Evolutionary conservation across 2,113 vertebrate species (phyloP).

Genomic region (Noctilio leporinus): DNA sequence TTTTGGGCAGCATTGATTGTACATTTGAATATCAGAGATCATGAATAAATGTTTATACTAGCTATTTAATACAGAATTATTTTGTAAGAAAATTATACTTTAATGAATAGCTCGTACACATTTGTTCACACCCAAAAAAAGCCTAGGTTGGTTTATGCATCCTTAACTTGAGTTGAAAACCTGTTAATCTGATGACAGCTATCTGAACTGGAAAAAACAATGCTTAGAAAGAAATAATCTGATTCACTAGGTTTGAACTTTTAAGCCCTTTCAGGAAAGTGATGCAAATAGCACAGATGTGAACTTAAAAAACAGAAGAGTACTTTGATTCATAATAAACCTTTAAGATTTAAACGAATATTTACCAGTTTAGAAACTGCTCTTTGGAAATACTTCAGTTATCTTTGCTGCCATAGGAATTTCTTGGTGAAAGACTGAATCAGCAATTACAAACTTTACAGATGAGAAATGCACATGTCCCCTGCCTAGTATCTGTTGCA

Average conservation of each 20-base stretch:
- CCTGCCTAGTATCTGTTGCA: slow-evolving; percentile 65
- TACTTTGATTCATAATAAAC: background rate
- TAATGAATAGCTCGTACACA: background rate
- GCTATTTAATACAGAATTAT: background rate
- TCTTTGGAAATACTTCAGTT: slow-evolving; percentile 1
- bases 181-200: background rate
- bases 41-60: background rate
- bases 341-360: background rate
- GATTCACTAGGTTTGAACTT: background rate
- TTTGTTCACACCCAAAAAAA: background rate
- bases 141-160: background rate
- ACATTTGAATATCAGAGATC: background rate
- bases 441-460: slow-evolving; percentile 56
- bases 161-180: background rate
- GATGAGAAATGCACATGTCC: slow-evolving; percentile 59
- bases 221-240: background rate
- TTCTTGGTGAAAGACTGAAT: slow-evolving; percentile 19
- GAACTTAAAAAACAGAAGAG: background rate
- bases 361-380: background rate
- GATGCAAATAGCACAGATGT: background rate
- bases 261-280: background rate
- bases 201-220: background rate
- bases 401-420: slow-evolving; percentile 18
- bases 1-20: background rate
- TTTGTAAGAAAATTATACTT: background rate